Conservation (phyloP, 2,888 invertebrate genomes). For the Ceraclea dissimilis region DNA sequence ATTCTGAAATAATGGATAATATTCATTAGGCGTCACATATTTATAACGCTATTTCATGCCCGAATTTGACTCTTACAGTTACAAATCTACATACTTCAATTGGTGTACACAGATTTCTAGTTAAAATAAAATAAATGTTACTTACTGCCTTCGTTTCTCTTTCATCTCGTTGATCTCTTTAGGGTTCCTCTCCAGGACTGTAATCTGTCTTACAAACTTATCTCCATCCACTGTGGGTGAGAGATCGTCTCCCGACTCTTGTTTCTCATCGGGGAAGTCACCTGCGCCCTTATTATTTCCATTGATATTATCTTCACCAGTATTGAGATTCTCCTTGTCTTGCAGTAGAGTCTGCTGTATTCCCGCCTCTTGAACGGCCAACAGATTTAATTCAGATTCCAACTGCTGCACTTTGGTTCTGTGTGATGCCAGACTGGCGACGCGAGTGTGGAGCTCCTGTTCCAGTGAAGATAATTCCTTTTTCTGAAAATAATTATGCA, state of each 20-base stretch:
- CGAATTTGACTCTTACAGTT: no score
- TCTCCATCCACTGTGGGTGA: not conserved
- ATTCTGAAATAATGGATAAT: slow-evolving; percentile 48
- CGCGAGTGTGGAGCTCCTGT: slow-evolving; percentile 56
- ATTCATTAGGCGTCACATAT: no score
- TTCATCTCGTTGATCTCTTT: slow-evolving; percentile 21
- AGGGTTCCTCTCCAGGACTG: slow-evolving; percentile 16
- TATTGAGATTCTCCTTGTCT: slow-evolving; percentile 12
- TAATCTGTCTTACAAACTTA: slow-evolving; percentile 9
- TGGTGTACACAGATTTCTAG: no score
- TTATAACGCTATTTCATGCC: no score
- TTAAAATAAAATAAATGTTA: not conserved
- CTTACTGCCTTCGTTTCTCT: slow-evolving; percentile 23
- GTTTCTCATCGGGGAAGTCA: not conserved
- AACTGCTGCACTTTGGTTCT: slow-evolving; percentile 61
- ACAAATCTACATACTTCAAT: no score
- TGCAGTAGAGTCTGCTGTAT: slow-evolving; percentile 36
- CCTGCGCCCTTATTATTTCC: slow-evolving; percentile 4
- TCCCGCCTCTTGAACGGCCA: slow-evolving; percentile 56
- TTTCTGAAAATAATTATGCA: slow-evolving; percentile 43
- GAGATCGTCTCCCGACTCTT: not conserved
- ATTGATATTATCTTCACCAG: slow-evolving; percentile 5
- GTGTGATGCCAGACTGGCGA: slow-evolving; percentile 53
- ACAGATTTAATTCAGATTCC: slow-evolving; percentile 59
- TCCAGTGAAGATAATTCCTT: slow-evolving; percentile 65